Percentiles rank a stretch among this genome's conserved stretches.
Evolutionary conservation across 2,888 invertebrate species (phyloP).

Genomic region (Orgyia antiqua): DNA sequence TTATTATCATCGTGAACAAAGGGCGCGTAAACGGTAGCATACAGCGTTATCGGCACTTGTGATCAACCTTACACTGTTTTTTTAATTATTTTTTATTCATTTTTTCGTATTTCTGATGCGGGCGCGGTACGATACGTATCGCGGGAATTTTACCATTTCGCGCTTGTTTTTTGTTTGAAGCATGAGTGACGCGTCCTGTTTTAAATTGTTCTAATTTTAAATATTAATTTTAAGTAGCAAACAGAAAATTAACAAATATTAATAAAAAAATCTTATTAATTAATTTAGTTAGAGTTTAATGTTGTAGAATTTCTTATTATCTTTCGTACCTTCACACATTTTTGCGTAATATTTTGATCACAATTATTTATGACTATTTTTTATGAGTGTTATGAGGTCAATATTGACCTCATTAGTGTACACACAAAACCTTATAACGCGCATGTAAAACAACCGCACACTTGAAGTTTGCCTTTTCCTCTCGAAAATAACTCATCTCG

Average conservation of each 20-base stretch:
- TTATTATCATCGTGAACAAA: conserved; percentile 69
- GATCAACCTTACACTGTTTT: conserved; percentile 66
- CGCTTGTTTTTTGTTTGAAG: too few relatives aligned
- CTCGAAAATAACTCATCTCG: conserved; percentile 76
- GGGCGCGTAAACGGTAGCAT: conserved; percentile 73
- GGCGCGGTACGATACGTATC: conserved; percentile 53
- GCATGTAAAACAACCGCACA: conserved; percentile 68
- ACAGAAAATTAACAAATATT: too few relatives aligned
- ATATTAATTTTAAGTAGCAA: too few relatives aligned
- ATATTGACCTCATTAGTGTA: conserved; percentile 75
- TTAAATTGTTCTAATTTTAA: too few relatives aligned
- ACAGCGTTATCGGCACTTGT: conserved; percentile 65
- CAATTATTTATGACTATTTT: too few relatives aligned
- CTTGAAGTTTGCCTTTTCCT: conserved; percentile 73
- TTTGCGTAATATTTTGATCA: too few relatives aligned
- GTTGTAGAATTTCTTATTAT: too few relatives aligned
- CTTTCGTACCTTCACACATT: too few relatives aligned
- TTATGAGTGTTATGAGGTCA: conserved; percentile 40
- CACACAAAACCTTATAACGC: conserved; percentile 57
- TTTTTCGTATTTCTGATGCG: conserved; percentile 51
- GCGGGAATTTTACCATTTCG: conserved; percentile 33
- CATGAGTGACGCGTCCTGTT: too few relatives aligned
- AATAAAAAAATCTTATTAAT: too few relatives aligned
- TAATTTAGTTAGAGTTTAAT: too few relatives aligned
- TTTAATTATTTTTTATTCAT: conserved; percentile 38